Evolutionary conservation across 2,888 invertebrate species (phyloP).

Genomic region (Tetrapedia diversipes): DNA sequence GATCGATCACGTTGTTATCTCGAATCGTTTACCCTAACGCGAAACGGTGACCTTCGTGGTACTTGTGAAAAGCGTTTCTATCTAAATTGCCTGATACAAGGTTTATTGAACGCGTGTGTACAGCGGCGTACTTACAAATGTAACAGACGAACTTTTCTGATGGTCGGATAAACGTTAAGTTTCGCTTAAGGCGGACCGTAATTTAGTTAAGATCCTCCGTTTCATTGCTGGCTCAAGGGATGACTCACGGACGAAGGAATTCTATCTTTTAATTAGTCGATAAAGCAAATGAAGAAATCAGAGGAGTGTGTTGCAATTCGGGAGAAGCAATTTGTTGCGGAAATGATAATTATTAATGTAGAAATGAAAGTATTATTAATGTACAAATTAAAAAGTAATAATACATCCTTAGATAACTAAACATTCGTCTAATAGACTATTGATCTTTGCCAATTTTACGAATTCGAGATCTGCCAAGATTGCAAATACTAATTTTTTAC

Average conservation of each 20-base stretch:
- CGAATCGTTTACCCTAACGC: not conserved
- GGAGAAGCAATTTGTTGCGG: not conserved
- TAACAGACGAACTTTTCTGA: not conserved
- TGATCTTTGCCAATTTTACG: too few species aligned
- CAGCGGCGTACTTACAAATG: not conserved
- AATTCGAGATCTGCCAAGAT: too few species aligned
- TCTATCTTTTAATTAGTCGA: conserved; percentile 1
- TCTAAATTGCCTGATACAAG: not conserved
- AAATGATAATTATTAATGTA: not conserved
- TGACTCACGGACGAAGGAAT: conserved; percentile 1
- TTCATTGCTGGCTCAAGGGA: not conserved
- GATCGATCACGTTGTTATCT: not conserved
- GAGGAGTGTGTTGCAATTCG: not conserved
- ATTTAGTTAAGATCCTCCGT: not conserved
- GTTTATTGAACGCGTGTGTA: not conserved
- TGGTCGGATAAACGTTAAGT: not conserved
- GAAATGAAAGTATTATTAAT: not conserved
- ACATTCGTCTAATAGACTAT: too few species aligned
- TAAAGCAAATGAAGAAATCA: not conserved
- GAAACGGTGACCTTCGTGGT: not conserved
- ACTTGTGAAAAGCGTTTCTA: not conserved
- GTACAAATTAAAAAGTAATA: too few species aligned
- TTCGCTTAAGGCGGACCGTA: not conserved
- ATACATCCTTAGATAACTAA: too few species aligned
- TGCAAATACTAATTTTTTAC: too few species aligned